Conservation (phyloP, 2,888 invertebrate genomes). For the Lepidochrysops patricia region DNA sequence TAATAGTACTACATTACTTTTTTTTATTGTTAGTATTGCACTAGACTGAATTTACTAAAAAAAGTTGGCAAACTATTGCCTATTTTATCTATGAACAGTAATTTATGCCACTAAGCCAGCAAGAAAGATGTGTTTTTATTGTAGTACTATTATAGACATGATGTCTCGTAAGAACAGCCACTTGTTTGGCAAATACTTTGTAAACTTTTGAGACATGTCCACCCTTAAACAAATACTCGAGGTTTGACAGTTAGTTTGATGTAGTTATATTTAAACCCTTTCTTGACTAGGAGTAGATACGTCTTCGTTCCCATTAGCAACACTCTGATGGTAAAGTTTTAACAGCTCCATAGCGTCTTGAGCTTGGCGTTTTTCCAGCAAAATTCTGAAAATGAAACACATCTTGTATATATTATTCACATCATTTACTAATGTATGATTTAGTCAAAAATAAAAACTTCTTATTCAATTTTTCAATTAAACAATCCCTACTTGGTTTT, state of each 20-base stretch:
- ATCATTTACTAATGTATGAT: too few relatives aligned
- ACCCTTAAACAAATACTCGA: constrained; percentile 53
- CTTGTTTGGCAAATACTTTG: constrained; percentile 34
- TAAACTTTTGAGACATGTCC: constrained; percentile 69
- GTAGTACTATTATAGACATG: background rate
- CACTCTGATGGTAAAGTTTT: constrained; percentile 80
- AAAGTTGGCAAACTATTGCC: too few relatives aligned
- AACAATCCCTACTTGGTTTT: too few relatives aligned
- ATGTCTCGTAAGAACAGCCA: background rate
- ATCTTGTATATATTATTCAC: too few relatives aligned
- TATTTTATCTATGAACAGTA: too few relatives aligned
- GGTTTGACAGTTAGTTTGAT: constrained; percentile 38
- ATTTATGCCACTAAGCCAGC: too few relatives aligned
- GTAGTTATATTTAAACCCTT: constrained; percentile 43
- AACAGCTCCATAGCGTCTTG: constrained; percentile 90
- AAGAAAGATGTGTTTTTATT: background rate
- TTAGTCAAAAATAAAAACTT: background rate
- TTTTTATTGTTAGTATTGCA: too few relatives aligned
- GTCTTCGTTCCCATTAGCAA: constrained; percentile 65
- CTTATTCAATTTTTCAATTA: too few relatives aligned
- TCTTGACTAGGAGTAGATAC: constrained; percentile 64
- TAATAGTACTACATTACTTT: too few relatives aligned
- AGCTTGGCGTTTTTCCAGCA: constrained; percentile 88
- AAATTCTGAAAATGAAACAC: constrained; percentile 61
- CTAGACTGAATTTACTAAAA: too few relatives aligned